Base-by-base conservation (phyloP, 1,140 invertebrate genomes). In the Caenorhabditis brenneri region DNA sequence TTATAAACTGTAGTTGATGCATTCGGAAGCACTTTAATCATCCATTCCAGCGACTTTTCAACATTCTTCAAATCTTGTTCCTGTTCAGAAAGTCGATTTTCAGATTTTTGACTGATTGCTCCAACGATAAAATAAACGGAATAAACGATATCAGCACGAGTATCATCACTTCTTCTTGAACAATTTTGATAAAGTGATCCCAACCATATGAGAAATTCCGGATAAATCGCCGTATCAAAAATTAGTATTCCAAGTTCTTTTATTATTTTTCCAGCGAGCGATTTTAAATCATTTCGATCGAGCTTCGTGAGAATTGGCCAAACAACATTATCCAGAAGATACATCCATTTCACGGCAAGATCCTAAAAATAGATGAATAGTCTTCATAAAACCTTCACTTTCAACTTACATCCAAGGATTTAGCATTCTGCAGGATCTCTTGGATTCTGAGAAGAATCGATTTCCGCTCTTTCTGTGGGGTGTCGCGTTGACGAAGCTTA, bases 401-500 rank as follows among this genome's bases (percentile, higher is more conserved):
- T 5, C 7, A 36, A 36, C 6, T 15, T 1, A 42, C 65, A 12
- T 74, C 65, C 10, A 74, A 39, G n/a, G 15, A 24, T 19, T 42
- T 42, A 12, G 29, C 36, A 42, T 39, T 74, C 46, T 42, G 65
- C 42, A 74, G 36, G 33, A 74, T n/a, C 7, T 74, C 65, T 36
- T 74, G 36, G 65, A 74, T 74, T 74, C 22, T 74, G 9, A 19
- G 12, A 31, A 74, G 65, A 0, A 42, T 42, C n/a, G 65, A n/a
- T 74, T 74, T 74, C n/a, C 65, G 65, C 24, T 74, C 65, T 36
- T 74, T 74, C 10, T 74, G 36, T n/a, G 16, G 36, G 0, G 36
- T 74, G 36, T 74, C 65, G 16, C 36, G 19, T 74, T 74, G 65
- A 74, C 65, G 65, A 74, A 74, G 42, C 65, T 74, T 12, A 4